phyloP scores from a whole-genome alignment of 2,113 vertebrate species.

The Epinephelus lanceolatus region DNA sequence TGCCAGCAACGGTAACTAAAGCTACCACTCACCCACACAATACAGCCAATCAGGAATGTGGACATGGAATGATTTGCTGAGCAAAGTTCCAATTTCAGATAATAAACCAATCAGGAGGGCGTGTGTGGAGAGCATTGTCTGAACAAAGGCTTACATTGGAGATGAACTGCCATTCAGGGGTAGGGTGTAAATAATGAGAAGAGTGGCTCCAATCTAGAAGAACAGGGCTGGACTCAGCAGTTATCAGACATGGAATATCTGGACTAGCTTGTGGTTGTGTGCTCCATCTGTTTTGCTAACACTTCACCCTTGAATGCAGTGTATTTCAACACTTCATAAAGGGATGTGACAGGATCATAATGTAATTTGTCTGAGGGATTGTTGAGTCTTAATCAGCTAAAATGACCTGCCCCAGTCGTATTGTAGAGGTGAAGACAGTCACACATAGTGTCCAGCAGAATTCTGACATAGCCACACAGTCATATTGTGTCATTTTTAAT shows the following conservation, averaged over 20 bases:
- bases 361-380: conserved; percentile 24
- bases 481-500: conserved; percentile 21
- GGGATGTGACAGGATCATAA: conserved; percentile 27
- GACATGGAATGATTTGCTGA: conserved; percentile 46
- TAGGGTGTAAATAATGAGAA: conserved; percentile 44
- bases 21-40: conserved; percentile 53
- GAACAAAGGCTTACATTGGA: conserved; percentile 25
- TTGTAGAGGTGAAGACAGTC: conserved; percentile 20
- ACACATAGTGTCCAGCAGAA: conserved; percentile 5
- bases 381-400: conserved; percentile 32
- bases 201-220: conserved; percentile 43
- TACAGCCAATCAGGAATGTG: conserved; percentile 56
- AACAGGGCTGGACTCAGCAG: conserved; percentile 45
- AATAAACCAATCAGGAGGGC: conserved; percentile 64
- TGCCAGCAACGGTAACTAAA: conserved; percentile 92
- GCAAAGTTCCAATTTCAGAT: conserved; percentile 51
- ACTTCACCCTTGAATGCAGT: conserved; percentile 1
- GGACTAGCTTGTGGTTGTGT: not conserved
- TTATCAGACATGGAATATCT: conserved; percentile 51
- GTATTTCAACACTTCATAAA: conserved; percentile 6
- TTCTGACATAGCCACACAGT: not conserved
- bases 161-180: conserved; percentile 46
- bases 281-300: conserved; percentile 33
- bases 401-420: conserved; percentile 11
- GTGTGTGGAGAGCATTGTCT: conserved; percentile 13